A percentile compares a stretch with the other conserved stretches of the same genome.
Evolutionary conservation across 1,140 invertebrate species (phyloP).

Genomic region (Apocrypta bakeri): DNA sequence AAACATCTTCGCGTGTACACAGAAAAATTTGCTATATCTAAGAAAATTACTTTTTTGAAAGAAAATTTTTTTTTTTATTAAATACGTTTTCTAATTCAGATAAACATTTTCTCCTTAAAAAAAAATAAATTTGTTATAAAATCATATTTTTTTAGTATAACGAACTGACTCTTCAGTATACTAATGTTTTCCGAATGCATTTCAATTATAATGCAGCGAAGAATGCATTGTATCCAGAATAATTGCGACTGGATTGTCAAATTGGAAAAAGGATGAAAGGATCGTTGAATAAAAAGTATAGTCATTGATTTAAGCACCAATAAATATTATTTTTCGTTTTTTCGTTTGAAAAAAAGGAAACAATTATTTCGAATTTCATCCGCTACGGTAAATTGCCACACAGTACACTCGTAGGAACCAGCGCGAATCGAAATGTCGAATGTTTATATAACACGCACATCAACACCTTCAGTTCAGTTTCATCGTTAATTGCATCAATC

Average conservation of each 20-base stretch:
- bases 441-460: slow-evolving; percentile 41
- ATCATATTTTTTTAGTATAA: too few relatives aligned
- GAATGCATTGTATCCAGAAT: not conserved
- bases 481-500: slow-evolving; percentile 20
- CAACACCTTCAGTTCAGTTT: slow-evolving; percentile 15
- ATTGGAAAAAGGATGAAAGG: not conserved
- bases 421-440: slow-evolving; percentile 35
- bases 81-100: too few relatives aligned
- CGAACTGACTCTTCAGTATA: too few relatives aligned
- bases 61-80: too few relatives aligned
- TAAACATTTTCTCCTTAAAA: too few relatives aligned
- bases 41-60: too few relatives aligned
- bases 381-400: slow-evolving; percentile 10
- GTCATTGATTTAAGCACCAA: slow-evolving; percentile 42
- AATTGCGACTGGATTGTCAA: not conserved
- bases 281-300: slow-evolving; percentile 21
- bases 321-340: slow-evolving; percentile 50
- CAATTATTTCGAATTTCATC: slow-evolving; percentile 38
- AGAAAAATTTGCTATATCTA: too few relatives aligned
- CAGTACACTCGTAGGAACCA: slow-evolving; percentile 29
- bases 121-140: too few relatives aligned
- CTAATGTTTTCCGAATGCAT: too few relatives aligned
- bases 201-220: too few relatives aligned
- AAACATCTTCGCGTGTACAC: too few relatives aligned
- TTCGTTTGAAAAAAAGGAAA: slow-evolving; percentile 37